phyloP scores from a whole-genome alignment of 92 coral and sea anemone genomes.

The Zoanthus solanderi region DNA sequence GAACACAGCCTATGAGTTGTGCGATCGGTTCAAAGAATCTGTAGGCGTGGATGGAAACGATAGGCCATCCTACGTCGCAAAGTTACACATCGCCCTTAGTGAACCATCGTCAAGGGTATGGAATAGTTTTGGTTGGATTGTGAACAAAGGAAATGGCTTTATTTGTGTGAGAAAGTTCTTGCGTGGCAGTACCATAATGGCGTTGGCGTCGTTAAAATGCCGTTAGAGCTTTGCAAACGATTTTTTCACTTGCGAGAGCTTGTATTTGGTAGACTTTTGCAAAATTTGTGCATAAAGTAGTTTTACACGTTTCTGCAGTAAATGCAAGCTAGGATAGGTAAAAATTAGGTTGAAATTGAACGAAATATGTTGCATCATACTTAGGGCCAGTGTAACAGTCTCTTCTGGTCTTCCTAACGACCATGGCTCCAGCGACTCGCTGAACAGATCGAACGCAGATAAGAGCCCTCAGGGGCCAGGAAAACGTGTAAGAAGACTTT shows the following conservation, averaged over 20 bases:
- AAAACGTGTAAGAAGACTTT: slow-evolving; percentile 99
- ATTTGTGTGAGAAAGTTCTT: slow-evolving; percentile 80
- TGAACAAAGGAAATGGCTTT: slow-evolving; percentile 70
- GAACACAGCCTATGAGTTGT: slow-evolving; percentile 78
- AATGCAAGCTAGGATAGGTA: slow-evolving; percentile 67
- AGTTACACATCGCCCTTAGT: slow-evolving; percentile 92
- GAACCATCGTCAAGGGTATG: slow-evolving; percentile 96
- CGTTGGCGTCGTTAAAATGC: slow-evolving; percentile 86
- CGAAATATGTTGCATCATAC: slow-evolving; percentile 93
- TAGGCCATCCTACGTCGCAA: slow-evolving; percentile 99
- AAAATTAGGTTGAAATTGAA: slow-evolving; percentile 79
- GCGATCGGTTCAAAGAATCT: slow-evolving; percentile 85
- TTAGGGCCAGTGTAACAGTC: slow-evolving; percentile 98
- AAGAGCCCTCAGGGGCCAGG: slow-evolving; percentile 99
- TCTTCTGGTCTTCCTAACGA: slow-evolving; percentile 95
- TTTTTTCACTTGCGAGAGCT: slow-evolving; percentile 74
- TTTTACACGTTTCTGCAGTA: slow-evolving; percentile 73
- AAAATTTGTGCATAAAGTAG: slow-evolving; percentile 75
- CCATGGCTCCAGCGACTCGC: slow-evolving; percentile 93
- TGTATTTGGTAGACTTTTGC: slow-evolving; percentile 61
- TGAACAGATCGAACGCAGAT: slow-evolving; percentile 92
- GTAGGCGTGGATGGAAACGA: slow-evolving; percentile 99
- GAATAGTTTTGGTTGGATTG: slow-evolving; percentile 85
- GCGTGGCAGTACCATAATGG: slow-evolving; percentile 94
- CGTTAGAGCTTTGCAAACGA: slow-evolving; percentile 89